Evolutionary conservation across 2,888 invertebrate genomes (phyloP).

Genomic region (Prenolepis imparis): DNA sequence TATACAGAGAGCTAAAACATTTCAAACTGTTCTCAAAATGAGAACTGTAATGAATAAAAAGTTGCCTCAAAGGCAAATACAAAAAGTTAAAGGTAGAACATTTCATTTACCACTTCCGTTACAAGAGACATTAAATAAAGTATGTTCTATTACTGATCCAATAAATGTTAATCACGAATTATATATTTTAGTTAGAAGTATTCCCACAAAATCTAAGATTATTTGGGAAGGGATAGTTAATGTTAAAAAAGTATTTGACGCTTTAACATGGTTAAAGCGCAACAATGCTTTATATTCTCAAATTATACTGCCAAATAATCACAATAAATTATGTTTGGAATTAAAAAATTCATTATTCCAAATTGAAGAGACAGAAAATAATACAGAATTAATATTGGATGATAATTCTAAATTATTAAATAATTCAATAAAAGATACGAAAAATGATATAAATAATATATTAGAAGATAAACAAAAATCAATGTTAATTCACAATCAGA

Average conservation of each 20-base stretch:
- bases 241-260: no score
- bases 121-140: conserved; percentile 6
- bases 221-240: neutral
- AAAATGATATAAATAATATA: no score
- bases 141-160: neutral
- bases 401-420: neutral
- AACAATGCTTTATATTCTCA: neutral
- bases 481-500: no score
- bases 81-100: conserved; percentile 14
- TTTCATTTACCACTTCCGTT: conserved; percentile 13
- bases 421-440: no score
- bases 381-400: neutral
- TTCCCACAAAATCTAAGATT: conserved; percentile 10
- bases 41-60: conserved; percentile 6
- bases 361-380: neutral
- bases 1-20: no score
- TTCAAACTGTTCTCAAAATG: neutral
- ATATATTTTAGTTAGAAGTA: neutral
- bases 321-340: neutral
- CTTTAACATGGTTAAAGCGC: neutral
- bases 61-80: conserved; percentile 4
- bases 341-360: neutral
- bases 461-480: no score
- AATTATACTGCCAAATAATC: neutral
- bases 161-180: conserved; percentile 19